Percentiles rank a stretch among this genome's conserved stretches.
Evolutionary conservation across 2,888 invertebrate genomes (phyloP).

Genomic region (Apodemia duryi): DNA sequence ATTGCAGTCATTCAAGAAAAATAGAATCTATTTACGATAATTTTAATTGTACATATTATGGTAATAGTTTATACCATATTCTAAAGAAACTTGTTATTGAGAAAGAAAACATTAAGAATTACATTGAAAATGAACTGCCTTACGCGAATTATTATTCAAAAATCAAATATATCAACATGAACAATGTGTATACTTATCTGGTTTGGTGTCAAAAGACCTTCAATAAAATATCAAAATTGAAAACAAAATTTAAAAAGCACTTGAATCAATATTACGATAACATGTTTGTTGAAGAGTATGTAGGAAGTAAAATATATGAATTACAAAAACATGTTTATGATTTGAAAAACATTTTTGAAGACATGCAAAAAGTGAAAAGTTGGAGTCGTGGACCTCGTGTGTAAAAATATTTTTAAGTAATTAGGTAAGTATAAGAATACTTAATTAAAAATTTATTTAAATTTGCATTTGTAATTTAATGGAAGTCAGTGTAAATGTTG

Average conservation of each 20-base stretch:
- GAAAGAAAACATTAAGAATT: constrained; percentile 25
- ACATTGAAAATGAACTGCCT: constrained; percentile 31
- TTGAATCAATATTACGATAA: constrained; percentile 38
- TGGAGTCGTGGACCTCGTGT: constrained; percentile 32
- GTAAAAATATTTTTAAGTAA: background rate
- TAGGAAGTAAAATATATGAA: constrained; percentile 35
- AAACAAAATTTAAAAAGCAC: constrained; percentile 29
- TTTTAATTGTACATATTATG: constrained; percentile 37
- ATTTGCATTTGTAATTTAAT: too few species aligned
- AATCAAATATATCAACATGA: constrained; percentile 35
- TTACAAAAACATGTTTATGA: constrained; percentile 30
- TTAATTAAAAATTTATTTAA: background rate
- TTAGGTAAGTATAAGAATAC: background rate
- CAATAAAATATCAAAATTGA: constrained; percentile 32
- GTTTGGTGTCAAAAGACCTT: constrained; percentile 33
- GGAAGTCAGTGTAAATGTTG: too few species aligned
- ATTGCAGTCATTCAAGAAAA: constrained; percentile 32
- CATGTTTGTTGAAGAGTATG: constrained; percentile 42
- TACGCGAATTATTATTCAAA: constrained; percentile 39
- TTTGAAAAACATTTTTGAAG: constrained; percentile 30
- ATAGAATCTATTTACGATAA: constrained; percentile 31
- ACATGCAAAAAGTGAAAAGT: constrained; percentile 26
- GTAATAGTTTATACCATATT: constrained; percentile 33
- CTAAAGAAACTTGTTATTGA: constrained; percentile 32
- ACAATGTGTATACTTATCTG: constrained; percentile 27